Percentiles rank a stretch among this genome's conserved stretches.
Conservation (phyloP, 2,797 vertebrate species). For the Melanotaenia nigrans region DNA sequence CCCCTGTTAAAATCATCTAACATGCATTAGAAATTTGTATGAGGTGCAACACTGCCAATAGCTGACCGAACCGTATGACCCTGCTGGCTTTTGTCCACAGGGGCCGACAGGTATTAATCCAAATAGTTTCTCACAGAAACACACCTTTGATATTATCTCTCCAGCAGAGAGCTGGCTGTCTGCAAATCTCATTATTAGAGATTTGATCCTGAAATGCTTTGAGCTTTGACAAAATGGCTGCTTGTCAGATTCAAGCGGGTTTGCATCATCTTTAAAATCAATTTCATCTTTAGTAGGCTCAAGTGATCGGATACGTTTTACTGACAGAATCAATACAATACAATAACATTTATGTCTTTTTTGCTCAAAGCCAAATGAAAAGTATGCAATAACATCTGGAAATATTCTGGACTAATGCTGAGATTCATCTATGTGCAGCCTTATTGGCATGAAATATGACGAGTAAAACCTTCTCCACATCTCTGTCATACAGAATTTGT, state of each 20-base stretch:
- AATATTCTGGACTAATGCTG: background rate
- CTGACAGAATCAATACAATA: background rate
- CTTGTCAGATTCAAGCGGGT: background rate
- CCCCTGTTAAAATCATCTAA: background rate
- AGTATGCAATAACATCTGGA: background rate
- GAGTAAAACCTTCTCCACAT: background rate
- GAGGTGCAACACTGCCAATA: background rate
- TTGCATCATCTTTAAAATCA: slow-evolving; percentile 13
- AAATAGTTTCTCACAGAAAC: slow-evolving; percentile 26
- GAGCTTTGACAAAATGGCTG: slow-evolving; percentile 8
- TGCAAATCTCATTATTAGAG: slow-evolving; percentile 25
- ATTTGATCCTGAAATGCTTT: slow-evolving; percentile 35
- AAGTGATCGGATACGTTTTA: background rate
- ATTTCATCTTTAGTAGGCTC: slow-evolving; percentile 9
- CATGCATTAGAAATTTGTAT: slow-evolving; percentile 1
- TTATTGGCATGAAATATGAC: too few relatives aligned
- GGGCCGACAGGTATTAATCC: background rate
- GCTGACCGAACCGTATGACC: background rate
- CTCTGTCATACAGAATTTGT: slow-evolving; percentile 31
- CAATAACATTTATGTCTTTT: background rate
- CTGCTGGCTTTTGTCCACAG: background rate
- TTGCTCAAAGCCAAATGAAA: background rate
- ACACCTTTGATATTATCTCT: slow-evolving; percentile 8
- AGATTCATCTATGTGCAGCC: background rate
- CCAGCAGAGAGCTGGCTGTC: slow-evolving; percentile 12